These are phyloP conservation scores for Pseudolaguvia tuberculata DNA, from an alignment of 2,113 vertebrate genomes.

Conservation along the genomic window DNA sequence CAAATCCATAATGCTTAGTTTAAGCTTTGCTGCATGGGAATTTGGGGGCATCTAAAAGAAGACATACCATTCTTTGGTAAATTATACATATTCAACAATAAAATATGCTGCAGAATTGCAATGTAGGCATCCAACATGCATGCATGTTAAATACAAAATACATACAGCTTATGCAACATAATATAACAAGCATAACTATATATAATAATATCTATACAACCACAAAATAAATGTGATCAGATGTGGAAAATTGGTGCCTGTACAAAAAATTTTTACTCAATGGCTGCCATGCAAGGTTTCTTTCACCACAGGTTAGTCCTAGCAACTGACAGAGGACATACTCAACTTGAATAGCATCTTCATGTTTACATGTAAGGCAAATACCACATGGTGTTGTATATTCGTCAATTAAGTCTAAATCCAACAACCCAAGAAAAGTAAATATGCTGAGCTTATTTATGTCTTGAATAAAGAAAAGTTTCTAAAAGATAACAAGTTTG, in stretches of 20 bases:
- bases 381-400: not conserved
- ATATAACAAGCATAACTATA: slow-evolving; percentile 9
- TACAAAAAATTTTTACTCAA: slow-evolving; percentile 59
- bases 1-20: slow-evolving; percentile 31
- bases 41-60: slow-evolving; percentile 28
- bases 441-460: not conserved
- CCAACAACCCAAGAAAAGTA: not conserved
- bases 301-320: slow-evolving; percentile 55
- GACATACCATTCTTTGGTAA: not conserved
- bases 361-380: slow-evolving; percentile 39
- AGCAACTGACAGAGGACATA: slow-evolving; percentile 34
- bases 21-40: slow-evolving; percentile 26
- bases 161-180: not conserved
- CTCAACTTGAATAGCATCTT: slow-evolving; percentile 27
- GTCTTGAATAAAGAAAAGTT: not conserved
- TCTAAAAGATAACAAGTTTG: not conserved
- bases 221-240: slow-evolving; percentile 37
- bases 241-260: slow-evolving; percentile 30
- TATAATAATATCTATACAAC: not conserved
- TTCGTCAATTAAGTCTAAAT: not conserved
- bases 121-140: slow-evolving; percentile 11
- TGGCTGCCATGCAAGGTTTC: slow-evolving; percentile 42
- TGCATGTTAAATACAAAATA: slow-evolving; percentile 1
- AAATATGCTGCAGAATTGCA: not conserved
- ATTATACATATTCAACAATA: not conserved